Evolutionary conservation across 2,888 invertebrate genomes (phyloP), one percentile per base, ranked within the genome.

Genomic region (Drosophila stalkeri): DNA sequence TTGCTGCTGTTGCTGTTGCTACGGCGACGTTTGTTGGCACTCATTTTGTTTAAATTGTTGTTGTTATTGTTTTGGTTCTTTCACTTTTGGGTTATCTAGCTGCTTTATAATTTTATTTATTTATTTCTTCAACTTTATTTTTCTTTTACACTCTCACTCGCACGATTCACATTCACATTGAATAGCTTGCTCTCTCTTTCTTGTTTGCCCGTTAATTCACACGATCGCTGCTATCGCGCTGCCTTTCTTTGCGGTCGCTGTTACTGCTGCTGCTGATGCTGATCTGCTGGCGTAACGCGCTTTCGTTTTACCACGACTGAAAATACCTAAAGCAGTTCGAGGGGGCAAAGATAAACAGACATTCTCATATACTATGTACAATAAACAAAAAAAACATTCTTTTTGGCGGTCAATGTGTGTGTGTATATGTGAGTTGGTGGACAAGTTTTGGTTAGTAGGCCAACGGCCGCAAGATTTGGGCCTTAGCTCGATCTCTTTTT

Each of bases 361-460:
- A 82, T 46, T 57, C 72, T 72, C 64, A 66, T 78, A 70, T 43
- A 77, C 27, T 11, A 4, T 49, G 55, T 63, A 49, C 14, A 65
- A 23, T 8, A 44, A 46, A 20, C 43, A 43, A 49, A 39, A 37
- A 37, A 14, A 37, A 37, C 37, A 39, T 65, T 44, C 31, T 64
- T 64, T 37, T 56, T 12, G 37, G 37, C 5, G 5, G 37, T 27
- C 27, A 33, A 2, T 46, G 41, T 37, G 14, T 14, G 2, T 20
- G 18, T 43, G 39, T 39, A 23, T 62, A n/a, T 52, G 44, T 41
- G 54, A 65, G 70, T 54, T 74, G 78, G 78, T 75, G 78, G 63
- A 68, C 72, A 63, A 68, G 64, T 76, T 86, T 84, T 74, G 44
- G 20, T 86, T 86, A 80, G 81, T 83, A 86, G 83, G 83, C 89